Evolutionary conservation across 2,888 invertebrate species (phyloP), one percentile per base, ranked within the genome.

Genomic region (Polydrusus cervinus): DNA sequence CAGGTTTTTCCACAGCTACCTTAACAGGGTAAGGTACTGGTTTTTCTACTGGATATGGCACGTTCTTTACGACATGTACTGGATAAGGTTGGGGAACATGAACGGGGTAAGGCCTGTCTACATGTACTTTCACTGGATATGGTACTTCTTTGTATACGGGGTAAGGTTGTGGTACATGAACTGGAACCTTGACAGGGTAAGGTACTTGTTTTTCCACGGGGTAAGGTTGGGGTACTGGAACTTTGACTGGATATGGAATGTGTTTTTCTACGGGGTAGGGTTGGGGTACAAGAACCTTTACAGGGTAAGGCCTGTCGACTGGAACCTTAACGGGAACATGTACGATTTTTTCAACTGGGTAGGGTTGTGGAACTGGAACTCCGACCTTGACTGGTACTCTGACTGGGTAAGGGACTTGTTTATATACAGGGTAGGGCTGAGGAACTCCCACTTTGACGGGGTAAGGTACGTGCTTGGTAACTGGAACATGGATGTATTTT

Each of bases 231-330:
- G 94, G 93, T 57, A 93, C 93, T 76, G 89, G 92, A 61, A 93
- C 93, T 88, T 93, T 93, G 14, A 95, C 93, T 81, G 93, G 94
- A 85, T 91, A 90, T 43, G 91, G 94, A 13, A 94, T 87, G 85
- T 91, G 91, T 86, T 93, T 94, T 87, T 93, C 93, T 16, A 94
- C 94, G 78, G 94, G 94, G 88, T 94, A 94, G 80, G 94, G 94
- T 82, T 93, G 93, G 75, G 94, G 93, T 71, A 94, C 94, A 71
- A 90, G 88, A 69, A 94, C 94, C 88, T 94, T 94, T 82, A 94
- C 94, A 83, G 94, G 93, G 86, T 92, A 92, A 74, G 94, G 94
- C 86, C 93, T 91, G 86, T 93, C 93, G 79, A 94, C 93, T 82
- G 91, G 93, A 69, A 93, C 93, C 78, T 90, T 89, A 14, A 89